Percentiles rank a stretch among this genome's conserved stretches.
These are phyloP conservation scores for Euzetes globulus DNA, from an alignment of 2,888 invertebrate genomes.

Conservation along the genomic window DNA sequence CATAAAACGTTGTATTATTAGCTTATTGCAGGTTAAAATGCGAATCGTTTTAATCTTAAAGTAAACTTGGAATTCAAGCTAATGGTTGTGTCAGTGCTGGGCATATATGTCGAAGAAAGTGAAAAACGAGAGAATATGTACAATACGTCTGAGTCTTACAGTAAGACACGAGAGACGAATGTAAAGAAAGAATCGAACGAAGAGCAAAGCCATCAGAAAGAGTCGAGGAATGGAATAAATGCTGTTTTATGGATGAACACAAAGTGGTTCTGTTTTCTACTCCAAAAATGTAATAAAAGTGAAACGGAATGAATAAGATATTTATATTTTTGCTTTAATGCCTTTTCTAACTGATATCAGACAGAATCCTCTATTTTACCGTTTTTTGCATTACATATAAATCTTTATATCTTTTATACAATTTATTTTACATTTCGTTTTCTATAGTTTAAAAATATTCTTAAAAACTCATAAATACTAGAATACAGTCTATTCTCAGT, in stretches of 20 bases:
- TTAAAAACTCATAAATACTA: neutral
- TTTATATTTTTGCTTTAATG: constrained; percentile 5
- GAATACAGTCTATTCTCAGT: too few species aligned
- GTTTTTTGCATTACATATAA: too few species aligned
- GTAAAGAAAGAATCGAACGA: neutral
- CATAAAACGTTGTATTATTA: constrained; percentile 13
- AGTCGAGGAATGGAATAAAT: neutral
- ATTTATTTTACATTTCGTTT: neutral
- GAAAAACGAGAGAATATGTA: neutral
- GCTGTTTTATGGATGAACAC: constrained; percentile 15
- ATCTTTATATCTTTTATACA: neutral
- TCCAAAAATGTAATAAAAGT: constrained; percentile 2
- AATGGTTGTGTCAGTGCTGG: constrained; percentile 13
- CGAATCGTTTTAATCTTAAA: constrained; percentile 11
- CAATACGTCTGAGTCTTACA: neutral
- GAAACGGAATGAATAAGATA: constrained; percentile 9
- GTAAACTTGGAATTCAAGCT: constrained; percentile 2
- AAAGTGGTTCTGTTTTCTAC: constrained; percentile 12
- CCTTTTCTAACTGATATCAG: neutral
- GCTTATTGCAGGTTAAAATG: neutral
- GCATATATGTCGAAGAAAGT: neutral
- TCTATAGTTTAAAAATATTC: neutral
- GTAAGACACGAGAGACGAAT: constrained; percentile 1
- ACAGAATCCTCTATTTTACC: neutral
- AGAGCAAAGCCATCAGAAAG: too few species aligned